Conservation (phyloP, 2,113 vertebrate genomes). For the Atrichornis clamosus region DNA sequence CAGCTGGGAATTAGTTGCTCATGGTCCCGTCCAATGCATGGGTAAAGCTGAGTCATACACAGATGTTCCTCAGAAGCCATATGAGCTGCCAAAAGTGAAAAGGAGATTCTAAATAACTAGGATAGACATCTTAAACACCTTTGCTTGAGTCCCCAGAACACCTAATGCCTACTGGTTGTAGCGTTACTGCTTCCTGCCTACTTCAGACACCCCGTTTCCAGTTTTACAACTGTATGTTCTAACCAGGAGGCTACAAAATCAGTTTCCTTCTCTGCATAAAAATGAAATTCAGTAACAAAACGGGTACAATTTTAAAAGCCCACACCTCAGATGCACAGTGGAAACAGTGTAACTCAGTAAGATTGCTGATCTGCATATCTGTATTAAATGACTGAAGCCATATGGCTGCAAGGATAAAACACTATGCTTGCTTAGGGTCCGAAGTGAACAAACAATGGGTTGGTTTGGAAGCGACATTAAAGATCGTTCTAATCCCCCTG, state of each 20-base stretch:
- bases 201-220: neutral
- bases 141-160: neutral
- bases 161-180: neutral
- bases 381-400: too few relatives aligned
- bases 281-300: neutral
- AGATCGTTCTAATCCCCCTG: neutral
- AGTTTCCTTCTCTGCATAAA: neutral
- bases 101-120: neutral
- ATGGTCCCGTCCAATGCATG: neutral
- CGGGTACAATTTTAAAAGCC: neutral
- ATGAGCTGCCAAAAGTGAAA: neutral
- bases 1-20: neutral
- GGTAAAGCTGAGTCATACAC: neutral
- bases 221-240: neutral
- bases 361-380: neutral
- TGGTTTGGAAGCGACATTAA: too few relatives aligned
- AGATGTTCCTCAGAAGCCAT: neutral
- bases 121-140: neutral
- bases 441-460: fast-evolving
- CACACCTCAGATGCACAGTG: too few relatives aligned
- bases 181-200: neutral
- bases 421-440: neutral
- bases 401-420: neutral
- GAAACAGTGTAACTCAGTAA: neutral
- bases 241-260: neutral